These are phyloP conservation scores for Acleris literana DNA, from an alignment of 2,888 invertebrate genomes.

Conservation along the genomic window DNA sequence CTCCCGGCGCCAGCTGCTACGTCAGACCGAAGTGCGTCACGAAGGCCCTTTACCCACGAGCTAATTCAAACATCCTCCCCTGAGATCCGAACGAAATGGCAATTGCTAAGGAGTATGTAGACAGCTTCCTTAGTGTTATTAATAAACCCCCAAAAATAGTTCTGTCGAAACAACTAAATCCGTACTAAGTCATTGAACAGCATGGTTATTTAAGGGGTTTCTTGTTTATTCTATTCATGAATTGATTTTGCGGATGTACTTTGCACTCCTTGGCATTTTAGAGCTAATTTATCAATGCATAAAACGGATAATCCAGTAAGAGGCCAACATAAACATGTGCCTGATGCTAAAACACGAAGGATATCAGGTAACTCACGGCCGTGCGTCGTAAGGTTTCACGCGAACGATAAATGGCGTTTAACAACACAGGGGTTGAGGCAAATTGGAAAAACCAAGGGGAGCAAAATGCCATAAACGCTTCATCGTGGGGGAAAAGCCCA, in stretches of 20 bases:
- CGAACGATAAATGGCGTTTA: slow-evolving; percentile 36
- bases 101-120: background rate
- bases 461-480: slow-evolving; percentile 46
- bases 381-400: slow-evolving; percentile 27
- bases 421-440: slow-evolving; percentile 43
- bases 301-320: slow-evolving; percentile 29
- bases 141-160: too few relatives aligned
- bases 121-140: too few relatives aligned
- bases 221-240: background rate
- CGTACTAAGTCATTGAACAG: too few relatives aligned
- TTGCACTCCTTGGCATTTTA: background rate
- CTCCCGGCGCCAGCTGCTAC: slow-evolving; percentile 64
- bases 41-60: slow-evolving; percentile 53
- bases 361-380: slow-evolving; percentile 34
- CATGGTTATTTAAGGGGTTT: background rate
- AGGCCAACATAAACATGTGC: slow-evolving; percentile 33
- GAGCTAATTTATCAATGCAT: slow-evolving; percentile 5
- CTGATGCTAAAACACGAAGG: slow-evolving; percentile 26
- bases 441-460: slow-evolving; percentile 48
- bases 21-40: slow-evolving; percentile 72
- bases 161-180: too few relatives aligned
- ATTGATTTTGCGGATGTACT: background rate
- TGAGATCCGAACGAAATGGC: slow-evolving; percentile 38
- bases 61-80: slow-evolving; percentile 51
- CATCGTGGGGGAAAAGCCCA: slow-evolving; percentile 49